These are phyloP conservation scores for Caerostris extrusa DNA, from an alignment of 1,140 invertebrate genomes.

Conservation along the genomic window DNA sequence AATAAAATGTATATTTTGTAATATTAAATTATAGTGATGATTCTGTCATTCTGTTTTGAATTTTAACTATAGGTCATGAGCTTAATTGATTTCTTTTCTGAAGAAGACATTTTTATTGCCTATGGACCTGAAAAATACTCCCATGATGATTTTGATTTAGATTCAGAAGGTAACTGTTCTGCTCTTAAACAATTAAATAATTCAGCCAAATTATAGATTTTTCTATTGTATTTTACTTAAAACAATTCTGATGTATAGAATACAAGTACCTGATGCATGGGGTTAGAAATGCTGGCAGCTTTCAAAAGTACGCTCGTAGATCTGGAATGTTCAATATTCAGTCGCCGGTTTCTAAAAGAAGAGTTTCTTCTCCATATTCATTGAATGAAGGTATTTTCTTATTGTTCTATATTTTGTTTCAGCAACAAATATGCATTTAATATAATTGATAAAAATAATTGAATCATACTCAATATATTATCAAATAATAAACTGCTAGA, in stretches of 20 bases:
- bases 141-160: constrained; percentile 95
- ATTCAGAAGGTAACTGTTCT: constrained; percentile 88
- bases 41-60: too few relatives aligned
- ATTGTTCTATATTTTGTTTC: neutral
- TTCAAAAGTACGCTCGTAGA: constrained; percentile 54
- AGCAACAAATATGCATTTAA: neutral
- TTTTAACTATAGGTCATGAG: constrained; percentile 83
- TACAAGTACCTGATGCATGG: constrained; percentile 64
- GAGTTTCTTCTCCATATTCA: constrained; percentile 67
- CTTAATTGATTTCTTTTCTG: constrained; percentile 93
- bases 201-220: neutral
- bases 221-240: too few relatives aligned
- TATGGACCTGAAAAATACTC: constrained; percentile 93
- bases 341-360: constrained; percentile 59
- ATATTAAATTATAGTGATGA: too few relatives aligned
- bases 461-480: too few relatives aligned
- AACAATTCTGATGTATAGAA: constrained; percentile 25
- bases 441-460: neutral
- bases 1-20: too few relatives aligned
- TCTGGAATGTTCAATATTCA: constrained; percentile 57
- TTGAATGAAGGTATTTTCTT: constrained; percentile 59
- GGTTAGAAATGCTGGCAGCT: constrained; percentile 35
- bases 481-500: too few relatives aligned
- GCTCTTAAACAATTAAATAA: neutral
- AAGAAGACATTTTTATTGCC: constrained; percentile 93